Base-by-base conservation (phyloP, 2,113 vertebrate species). In the Oncorhynchus keta region DNA sequence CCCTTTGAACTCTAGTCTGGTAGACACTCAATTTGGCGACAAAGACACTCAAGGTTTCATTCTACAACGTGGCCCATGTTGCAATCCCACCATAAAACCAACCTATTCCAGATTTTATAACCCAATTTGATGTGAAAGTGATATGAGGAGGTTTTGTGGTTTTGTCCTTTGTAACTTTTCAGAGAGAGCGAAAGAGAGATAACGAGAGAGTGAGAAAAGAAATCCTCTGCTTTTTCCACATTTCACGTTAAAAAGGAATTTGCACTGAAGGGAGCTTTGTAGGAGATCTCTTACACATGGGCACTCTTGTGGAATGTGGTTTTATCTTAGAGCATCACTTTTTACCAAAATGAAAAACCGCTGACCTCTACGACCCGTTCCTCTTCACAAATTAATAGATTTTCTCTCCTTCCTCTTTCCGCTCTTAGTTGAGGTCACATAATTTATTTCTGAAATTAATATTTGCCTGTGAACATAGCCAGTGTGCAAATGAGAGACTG, bases 361-460 rank as follows among this genome's bases (percentile, higher is more conserved):
- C 6, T 62, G 59, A 62, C 59, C 59, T 24, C 20, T 7, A 24
- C 18, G n/a, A 62, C 59, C n/a, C 59, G 18, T 62, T 62, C n/a
- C n/a, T 22, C 59, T 62, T 8, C 18, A 62, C 59, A 22, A 62
- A 16, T 7, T 8, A 62, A 62, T n/a, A n/a, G 7, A 62, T 22
- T n/a, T 55, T 55, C 49, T 55, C 49, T 55, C 14, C 13, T 24
- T 57, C 39, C 55, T 62, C 72, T 59, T 61, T 77, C 68, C 81
- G 78, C 45, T 62, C 4, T 67, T 24, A 30, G 45, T 32, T 79
- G 22, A 51, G 35, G n/a, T 66, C 51, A 49, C 12, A 49, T 84
- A 3, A 11, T 86, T 83, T 79, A 80, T 80, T 84, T 68, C 45
- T 24, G 68, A n/a, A 32, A 77, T 85, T 77, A 76, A 57, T 82